These are phyloP conservation scores for Dendrolimus punctatus DNA, from an alignment of 1,140 invertebrate species.

Conservation along the genomic window DNA sequence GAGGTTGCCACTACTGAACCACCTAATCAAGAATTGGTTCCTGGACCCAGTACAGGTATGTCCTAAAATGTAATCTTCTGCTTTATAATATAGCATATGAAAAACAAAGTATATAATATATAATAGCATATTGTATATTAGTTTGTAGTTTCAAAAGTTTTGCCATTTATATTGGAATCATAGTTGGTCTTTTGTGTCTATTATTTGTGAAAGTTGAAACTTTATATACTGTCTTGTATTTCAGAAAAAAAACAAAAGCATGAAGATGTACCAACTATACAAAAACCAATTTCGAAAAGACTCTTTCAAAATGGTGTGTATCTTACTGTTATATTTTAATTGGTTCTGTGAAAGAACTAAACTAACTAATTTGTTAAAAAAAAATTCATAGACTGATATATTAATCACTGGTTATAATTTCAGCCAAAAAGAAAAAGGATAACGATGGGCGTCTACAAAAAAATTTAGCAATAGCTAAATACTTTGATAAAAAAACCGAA, in stretches of 20 bases:
- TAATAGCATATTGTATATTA: conserved; percentile 1
- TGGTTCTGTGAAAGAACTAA: too few species aligned
- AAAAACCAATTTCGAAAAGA: too few species aligned
- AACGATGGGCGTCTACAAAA: background rate
- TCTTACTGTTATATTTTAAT: too few species aligned
- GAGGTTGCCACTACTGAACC: background rate
- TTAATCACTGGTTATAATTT: background rate
- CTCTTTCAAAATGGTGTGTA: too few species aligned
- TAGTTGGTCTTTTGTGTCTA: too few species aligned
- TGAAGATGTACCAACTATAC: background rate
- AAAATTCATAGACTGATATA: too few species aligned
- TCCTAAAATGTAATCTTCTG: too few species aligned
- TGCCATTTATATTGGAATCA: too few species aligned
- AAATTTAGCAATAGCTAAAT: conserved; percentile 9
- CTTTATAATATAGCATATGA: too few species aligned
- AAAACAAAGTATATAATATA: background rate
- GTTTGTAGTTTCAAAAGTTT: background rate
- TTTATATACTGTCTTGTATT: background rate
- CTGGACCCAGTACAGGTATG: background rate
- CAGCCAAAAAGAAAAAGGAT: background rate
- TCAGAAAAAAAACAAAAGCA: background rate
- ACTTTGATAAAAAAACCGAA: conserved; percentile 4
- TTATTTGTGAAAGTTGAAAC: too few species aligned
- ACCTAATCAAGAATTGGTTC: background rate
- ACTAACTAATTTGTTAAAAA: too few species aligned